These are phyloP conservation scores for Chanos chanos DNA, from an alignment of 2,797 vertebrate species.

Conservation along the genomic window DNA sequence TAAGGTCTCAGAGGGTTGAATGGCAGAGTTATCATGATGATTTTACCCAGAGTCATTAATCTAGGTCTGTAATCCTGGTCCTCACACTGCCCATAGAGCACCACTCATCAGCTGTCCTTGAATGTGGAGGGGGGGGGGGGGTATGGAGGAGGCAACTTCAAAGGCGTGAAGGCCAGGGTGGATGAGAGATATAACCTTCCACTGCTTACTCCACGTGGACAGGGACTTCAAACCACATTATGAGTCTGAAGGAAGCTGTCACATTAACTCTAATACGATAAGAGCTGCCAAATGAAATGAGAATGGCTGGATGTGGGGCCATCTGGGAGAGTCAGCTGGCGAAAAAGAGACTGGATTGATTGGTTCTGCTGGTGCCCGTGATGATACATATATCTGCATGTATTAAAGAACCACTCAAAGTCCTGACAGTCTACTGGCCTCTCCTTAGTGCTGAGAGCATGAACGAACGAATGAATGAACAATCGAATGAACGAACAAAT, in stretches of 20 bases:
- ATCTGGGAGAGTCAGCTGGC: not conserved
- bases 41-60: constrained; percentile 13
- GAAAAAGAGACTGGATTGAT: not conserved
- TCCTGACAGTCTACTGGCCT: too few species aligned
- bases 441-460: too few species aligned
- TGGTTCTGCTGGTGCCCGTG: not conserved
- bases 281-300: not conserved
- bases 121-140: not conserved
- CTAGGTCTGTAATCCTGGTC: constrained; percentile 12
- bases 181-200: too few species aligned
- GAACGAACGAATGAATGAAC: too few species aligned
- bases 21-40: not conserved
- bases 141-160: not conserved
- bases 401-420: not conserved
- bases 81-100: not conserved
- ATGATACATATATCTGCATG: not conserved
- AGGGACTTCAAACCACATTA: not conserved
- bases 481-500: too few species aligned
- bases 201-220: too few species aligned
- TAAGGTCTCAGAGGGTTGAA: constrained; percentile 9
- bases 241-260: not conserved
- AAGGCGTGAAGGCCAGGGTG: not conserved
- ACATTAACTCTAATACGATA: constrained; percentile 6
- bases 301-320: constrained; percentile 5
- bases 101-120: constrained; percentile 26